Conservation (phyloP, 2,113 vertebrate species). For the Protomyctophum bolini region DNA sequence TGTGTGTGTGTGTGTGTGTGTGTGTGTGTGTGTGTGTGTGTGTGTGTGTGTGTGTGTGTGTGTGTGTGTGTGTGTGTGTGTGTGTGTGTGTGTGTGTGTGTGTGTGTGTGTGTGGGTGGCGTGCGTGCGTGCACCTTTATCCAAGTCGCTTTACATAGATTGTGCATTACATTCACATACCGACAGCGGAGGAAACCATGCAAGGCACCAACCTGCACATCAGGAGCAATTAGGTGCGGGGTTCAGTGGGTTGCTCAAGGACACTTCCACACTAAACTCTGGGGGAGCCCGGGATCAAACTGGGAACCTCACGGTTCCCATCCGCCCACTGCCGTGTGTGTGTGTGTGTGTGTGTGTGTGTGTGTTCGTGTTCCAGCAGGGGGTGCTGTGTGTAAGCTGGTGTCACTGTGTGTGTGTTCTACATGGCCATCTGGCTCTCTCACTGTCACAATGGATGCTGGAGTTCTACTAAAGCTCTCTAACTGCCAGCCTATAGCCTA, state of each 20-base stretch:
- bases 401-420: constrained; percentile 68
- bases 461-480: constrained; percentile 72
- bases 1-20: neutral
- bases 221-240: too few species aligned
- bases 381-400: constrained; percentile 64
- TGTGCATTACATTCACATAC: too few species aligned
- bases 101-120: neutral
- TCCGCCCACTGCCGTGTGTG: neutral
- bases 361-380: constrained; percentile 62
- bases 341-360: neutral
- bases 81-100: neutral
- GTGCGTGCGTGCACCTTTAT: neutral
- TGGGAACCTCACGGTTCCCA: too few species aligned
- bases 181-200: too few species aligned
- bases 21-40: neutral
- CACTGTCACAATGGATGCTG: constrained; percentile 66
- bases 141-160: neutral
- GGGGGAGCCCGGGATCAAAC: too few species aligned
- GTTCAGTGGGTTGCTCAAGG: too few species aligned
- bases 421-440: constrained; percentile 80
- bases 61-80: neutral
- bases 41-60: neutral
- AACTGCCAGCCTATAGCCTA: constrained; percentile 23
- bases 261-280: too few species aligned
- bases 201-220: too few species aligned